phyloP scores from a whole-genome alignment of 2,113 vertebrate species.

The Stigmatopora argus region DNA sequence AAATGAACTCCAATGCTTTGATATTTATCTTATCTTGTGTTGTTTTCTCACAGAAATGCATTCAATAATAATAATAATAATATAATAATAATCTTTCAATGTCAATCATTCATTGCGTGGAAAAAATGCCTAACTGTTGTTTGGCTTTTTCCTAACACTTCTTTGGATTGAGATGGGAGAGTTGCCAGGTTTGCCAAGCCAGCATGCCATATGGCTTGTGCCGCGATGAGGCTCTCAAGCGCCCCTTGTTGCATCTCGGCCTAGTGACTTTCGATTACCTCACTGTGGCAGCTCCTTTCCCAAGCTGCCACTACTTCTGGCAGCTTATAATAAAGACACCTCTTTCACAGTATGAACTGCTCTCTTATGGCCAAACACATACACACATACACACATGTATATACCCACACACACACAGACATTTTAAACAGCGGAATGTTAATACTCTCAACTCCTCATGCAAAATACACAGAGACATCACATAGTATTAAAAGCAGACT shows the following conservation, averaged over 20 bases:
- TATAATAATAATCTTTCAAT: slow-evolving; percentile 30
- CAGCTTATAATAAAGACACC: slow-evolving; percentile 86
- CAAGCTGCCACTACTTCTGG: slow-evolving; percentile 72
- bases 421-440: not conserved
- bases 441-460: slow-evolving; percentile 38
- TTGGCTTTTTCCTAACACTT: slow-evolving; percentile 30
- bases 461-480: slow-evolving; percentile 46
- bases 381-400: not conserved
- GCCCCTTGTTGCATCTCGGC: slow-evolving; percentile 55
- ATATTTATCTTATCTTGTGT: not conserved
- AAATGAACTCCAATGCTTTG: slow-evolving; percentile 10
- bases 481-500: slow-evolving; percentile 75
- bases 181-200: slow-evolving; percentile 53
- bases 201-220: slow-evolving; percentile 63
- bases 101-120: slow-evolving; percentile 17
- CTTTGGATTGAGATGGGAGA: slow-evolving; percentile 34
- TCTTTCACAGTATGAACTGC: slow-evolving; percentile 72
- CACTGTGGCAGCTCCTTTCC: slow-evolving; percentile 79
- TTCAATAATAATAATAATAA: too few relatives aligned
- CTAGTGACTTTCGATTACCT: slow-evolving; percentile 61
- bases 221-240: slow-evolving; percentile 56
- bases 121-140: slow-evolving; percentile 38
- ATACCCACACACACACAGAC: slow-evolving; percentile 9
- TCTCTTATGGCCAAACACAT: slow-evolving; percentile 65
- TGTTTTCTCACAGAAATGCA: not conserved